A percentile compares a stretch with the other conserved stretches of the same genome.
Evolutionary conservation across 2,888 invertebrate genomes (phyloP).

Genomic region (Megamerina dolium): DNA sequence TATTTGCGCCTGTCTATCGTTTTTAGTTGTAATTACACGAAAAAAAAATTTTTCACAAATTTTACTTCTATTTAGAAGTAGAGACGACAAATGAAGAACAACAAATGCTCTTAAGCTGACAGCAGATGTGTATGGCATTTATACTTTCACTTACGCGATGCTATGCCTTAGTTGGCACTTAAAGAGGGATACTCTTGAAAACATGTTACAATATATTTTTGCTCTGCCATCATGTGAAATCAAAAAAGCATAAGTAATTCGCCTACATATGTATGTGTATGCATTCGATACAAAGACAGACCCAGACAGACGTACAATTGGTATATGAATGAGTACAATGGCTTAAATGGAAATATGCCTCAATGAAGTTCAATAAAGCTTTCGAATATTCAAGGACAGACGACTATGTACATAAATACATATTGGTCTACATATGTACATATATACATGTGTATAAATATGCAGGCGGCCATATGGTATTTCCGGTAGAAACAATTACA

Average conservation of each 20-base stretch:
- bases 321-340: too few species aligned
- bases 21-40: slow-evolving; percentile 1
- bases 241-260: slow-evolving; percentile 14
- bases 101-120: slow-evolving; percentile 39
- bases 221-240: slow-evolving; percentile 2
- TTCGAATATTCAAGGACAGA: slow-evolving; percentile 32
- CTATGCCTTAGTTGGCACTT: not conserved
- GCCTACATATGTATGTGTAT: not conserved
- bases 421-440: not conserved
- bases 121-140: slow-evolving; percentile 38
- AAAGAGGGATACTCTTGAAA: slow-evolving; percentile 9
- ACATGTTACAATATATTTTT: slow-evolving; percentile 19
- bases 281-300: slow-evolving; percentile 5
- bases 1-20: slow-evolving; percentile 26
- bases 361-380: slow-evolving; percentile 29
- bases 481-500: slow-evolving; percentile 9
- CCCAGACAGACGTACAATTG: too few species aligned
- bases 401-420: too few species aligned
- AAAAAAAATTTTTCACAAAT: slow-evolving; percentile 15
- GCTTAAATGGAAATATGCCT: slow-evolving; percentile 28
- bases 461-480: slow-evolving; percentile 5
- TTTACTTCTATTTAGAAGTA: slow-evolving; percentile 13
- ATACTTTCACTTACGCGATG: not conserved
- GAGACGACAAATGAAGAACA: too few species aligned
- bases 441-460: not conserved